A percentile compares a stretch with the other conserved stretches of the same genome.
phyloP scores from a whole-genome alignment of 2,797 vertebrate genomes.

The Kryptopterus vitreolus region DNA sequence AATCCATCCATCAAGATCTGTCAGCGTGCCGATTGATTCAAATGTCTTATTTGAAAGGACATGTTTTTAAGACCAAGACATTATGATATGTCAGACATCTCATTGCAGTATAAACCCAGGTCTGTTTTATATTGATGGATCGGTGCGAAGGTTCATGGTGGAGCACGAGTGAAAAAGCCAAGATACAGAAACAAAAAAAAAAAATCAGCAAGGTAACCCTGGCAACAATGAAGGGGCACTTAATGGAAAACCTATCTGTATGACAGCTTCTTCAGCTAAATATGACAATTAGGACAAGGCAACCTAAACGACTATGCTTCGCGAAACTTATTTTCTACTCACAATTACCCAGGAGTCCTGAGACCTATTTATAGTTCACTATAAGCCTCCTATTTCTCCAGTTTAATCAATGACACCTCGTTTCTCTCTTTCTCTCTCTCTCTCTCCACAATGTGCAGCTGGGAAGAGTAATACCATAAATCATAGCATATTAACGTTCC shows the following conservation, averaged over 20 bases:
- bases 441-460: conserved; percentile 39
- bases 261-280: conserved; percentile 44
- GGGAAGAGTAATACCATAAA: conserved; percentile 59
- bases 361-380: conserved; percentile 42
- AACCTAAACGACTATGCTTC: conserved; percentile 44
- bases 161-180: background rate
- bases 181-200: conserved; percentile 2
- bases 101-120: conserved; percentile 26
- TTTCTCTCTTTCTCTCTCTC: background rate
- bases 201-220: conserved; percentile 41
- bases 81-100: conserved; percentile 35
- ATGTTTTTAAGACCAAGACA: conserved; percentile 45
- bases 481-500: conserved; percentile 60
- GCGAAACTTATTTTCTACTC: conserved; percentile 50
- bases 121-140: conserved; percentile 28
- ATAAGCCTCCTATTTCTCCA: conserved; percentile 56
- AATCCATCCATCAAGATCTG: conserved; percentile 22
- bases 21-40: conserved; percentile 38
- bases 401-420: conserved; percentile 58
- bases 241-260: conserved; percentile 40
- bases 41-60: conserved; percentile 20
- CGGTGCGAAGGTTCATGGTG: conserved; percentile 9
- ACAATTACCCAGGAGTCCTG: conserved; percentile 48
- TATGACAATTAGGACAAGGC: conserved; percentile 52
- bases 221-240: conserved; percentile 45